Evolutionary conservation across 2,113 vertebrate genomes (phyloP), one percentile per base, ranked within the genome.

Genomic region (Proteles cristata): DNA sequence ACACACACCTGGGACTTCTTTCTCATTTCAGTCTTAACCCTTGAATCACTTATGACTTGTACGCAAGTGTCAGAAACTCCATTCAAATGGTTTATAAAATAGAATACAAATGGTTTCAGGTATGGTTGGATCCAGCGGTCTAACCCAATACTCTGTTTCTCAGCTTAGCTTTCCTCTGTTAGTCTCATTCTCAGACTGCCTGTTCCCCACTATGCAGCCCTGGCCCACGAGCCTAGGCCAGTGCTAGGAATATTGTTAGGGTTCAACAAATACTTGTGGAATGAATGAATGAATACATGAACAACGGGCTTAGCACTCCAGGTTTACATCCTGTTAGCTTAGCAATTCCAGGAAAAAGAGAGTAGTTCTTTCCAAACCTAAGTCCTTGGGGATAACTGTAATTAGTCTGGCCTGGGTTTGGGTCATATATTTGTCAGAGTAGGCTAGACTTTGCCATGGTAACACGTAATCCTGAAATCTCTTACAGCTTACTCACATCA

Each of bases 341-440:
- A 92, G 80, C 26, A 79, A 69, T 39, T 92, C 74, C 35, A 74
- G 80, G 69, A 66, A 43, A 66, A 87, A 76, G 25, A 73, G 61
- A 53, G 23, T n/a, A 65, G 65, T 55, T 84, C 31, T 79, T 93
- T 74, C 90, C 83, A 93, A 71, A 45, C 26, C 58, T 25, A 31
- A 93, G 65, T 85, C 79, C 68, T 66, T 11, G 39, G 33, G 68
- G 91, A 35, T 88, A 35, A 77, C 31, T 50, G 28, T 45, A 33
- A 90, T 74, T 45, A 92, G 79, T 94, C 74, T 80, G 80, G n/a
- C 74, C 25, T 86, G 68, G 91, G 48, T 90, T 90, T 97, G 63
- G 87, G n/a, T 93, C 80, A 79, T 84, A 3, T 61, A 55, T 96
- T 93, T 92, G 80, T 97, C 96, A 90, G 61, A 77, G 11, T 53